Evolutionary conservation across 2,888 invertebrate genomes (phyloP).

Genomic region (Mechanitis mazaeus): DNA sequence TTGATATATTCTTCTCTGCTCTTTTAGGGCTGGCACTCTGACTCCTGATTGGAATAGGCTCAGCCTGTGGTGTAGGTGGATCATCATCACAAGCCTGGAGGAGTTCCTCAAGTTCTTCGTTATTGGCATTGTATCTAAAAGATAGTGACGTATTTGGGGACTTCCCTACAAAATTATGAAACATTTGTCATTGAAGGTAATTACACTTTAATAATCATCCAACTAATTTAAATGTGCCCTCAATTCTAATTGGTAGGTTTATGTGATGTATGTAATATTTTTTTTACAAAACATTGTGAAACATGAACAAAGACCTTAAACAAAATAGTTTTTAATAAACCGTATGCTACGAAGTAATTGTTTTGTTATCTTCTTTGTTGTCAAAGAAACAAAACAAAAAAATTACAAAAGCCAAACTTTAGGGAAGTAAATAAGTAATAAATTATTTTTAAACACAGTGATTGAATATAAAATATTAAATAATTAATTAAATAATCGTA

Average conservation of each 20-base stretch:
- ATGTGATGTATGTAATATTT: not conserved
- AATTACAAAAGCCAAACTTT: not conserved
- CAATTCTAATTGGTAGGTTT: not conserved
- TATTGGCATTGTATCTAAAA: conserved; percentile 85
- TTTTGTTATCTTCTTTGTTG: conserved; percentile 52
- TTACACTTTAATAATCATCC: not conserved
- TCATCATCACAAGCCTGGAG: conserved; percentile 79
- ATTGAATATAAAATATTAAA: too few relatives aligned
- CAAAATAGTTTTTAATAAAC: conserved; percentile 13
- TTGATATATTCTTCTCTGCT: conserved; percentile 63
- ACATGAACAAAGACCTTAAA: conserved; percentile 19
- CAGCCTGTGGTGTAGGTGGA: conserved; percentile 66
- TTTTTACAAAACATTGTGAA: conserved; percentile 2
- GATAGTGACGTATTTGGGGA: conserved; percentile 72
- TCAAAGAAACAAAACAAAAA: conserved; percentile 43
- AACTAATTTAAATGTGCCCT: not conserved
- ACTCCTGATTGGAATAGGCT: conserved; percentile 50
- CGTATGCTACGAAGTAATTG: conserved; percentile 13
- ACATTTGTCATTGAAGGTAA: conserved; percentile 1
- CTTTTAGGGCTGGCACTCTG: conserved; percentile 67
- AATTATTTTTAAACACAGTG: too few relatives aligned
- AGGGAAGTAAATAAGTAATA: not conserved
- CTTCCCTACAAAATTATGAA: conserved; percentile 51
- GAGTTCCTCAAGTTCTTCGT: conserved; percentile 84
- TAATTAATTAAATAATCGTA: conserved; percentile 5